phyloP scores from a whole-genome alignment of 2,888 invertebrate species.

The Baronia brevicornis region DNA sequence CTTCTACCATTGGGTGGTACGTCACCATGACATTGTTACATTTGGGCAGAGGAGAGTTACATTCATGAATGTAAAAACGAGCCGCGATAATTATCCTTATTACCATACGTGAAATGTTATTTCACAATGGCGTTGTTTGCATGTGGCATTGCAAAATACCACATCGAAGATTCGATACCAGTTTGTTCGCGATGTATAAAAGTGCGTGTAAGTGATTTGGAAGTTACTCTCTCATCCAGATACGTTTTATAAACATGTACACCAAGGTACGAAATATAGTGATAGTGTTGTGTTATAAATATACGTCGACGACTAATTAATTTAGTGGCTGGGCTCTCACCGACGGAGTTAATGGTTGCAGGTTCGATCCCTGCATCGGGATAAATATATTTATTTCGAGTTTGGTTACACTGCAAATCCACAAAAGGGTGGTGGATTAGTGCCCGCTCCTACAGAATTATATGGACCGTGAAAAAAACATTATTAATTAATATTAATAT shows the following conservation, averaged over 20 bases:
- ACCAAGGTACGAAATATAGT: constrained; percentile 40
- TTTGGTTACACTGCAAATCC: too few relatives aligned
- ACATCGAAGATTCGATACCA: constrained; percentile 14
- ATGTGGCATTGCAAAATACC: not conserved
- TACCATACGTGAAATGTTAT: not conserved
- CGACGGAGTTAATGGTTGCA: too few relatives aligned
- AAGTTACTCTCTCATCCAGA: constrained; percentile 63
- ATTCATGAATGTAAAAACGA: constrained; percentile 13
- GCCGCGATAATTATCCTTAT: constrained; percentile 1
- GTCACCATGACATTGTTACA: constrained; percentile 40
- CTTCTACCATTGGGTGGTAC: constrained; percentile 20
- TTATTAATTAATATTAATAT: too few relatives aligned
- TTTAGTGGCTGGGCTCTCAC: too few relatives aligned
- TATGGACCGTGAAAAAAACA: too few relatives aligned
- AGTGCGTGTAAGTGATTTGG: constrained; percentile 19
- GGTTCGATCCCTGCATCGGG: too few relatives aligned
- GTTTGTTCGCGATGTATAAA: constrained; percentile 20
- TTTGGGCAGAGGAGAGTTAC: constrained; percentile 21
- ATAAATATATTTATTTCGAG: too few relatives aligned
- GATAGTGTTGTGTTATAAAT: not conserved
- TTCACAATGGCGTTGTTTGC: not conserved
- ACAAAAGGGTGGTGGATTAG: too few relatives aligned
- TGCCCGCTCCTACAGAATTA: too few relatives aligned
- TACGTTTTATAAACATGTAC: constrained; percentile 58
- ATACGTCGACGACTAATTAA: too few relatives aligned